These are phyloP conservation scores for Eufriesea mexicana DNA, from an alignment of 1,140 invertebrate genomes.

Conservation along the genomic window DNA sequence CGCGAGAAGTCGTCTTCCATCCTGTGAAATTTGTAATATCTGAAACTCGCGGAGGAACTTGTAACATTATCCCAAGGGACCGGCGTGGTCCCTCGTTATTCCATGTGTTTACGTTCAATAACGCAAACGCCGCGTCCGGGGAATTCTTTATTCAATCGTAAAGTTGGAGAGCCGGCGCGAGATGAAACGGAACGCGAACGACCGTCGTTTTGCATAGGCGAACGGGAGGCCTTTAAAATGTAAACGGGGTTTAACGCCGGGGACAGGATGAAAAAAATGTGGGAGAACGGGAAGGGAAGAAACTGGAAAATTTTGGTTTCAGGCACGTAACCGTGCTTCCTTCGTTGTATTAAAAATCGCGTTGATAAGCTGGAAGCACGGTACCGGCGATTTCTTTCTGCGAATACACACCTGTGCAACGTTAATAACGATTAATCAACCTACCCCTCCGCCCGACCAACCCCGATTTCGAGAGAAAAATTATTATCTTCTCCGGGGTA, in stretches of 20 bases:
- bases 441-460: too few relatives aligned
- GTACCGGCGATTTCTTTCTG: too few relatives aligned
- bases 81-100: background rate
- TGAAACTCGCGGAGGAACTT: background rate
- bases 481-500: too few relatives aligned
- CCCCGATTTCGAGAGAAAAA: too few relatives aligned
- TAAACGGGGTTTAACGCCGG: background rate
- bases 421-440: too few relatives aligned
- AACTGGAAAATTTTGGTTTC: too few relatives aligned
- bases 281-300: too few relatives aligned
- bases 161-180: background rate
- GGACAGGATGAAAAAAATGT: background rate
- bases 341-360: too few relatives aligned
- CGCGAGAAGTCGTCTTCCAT: background rate
- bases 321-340: too few relatives aligned
- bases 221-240: background rate
- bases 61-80: background rate
- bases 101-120: slow-evolving; percentile 36
- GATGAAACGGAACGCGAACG: slow-evolving; percentile 14
- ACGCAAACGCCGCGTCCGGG: slow-evolving; percentile 5
- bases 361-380: too few relatives aligned
- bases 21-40: slow-evolving; percentile 24
- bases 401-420: too few relatives aligned
- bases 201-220: background rate
- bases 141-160: slow-evolving; percentile 42